phyloP scores from a whole-genome alignment of 2,797 vertebrate genomes.

The Eulemur mongoz region DNA sequence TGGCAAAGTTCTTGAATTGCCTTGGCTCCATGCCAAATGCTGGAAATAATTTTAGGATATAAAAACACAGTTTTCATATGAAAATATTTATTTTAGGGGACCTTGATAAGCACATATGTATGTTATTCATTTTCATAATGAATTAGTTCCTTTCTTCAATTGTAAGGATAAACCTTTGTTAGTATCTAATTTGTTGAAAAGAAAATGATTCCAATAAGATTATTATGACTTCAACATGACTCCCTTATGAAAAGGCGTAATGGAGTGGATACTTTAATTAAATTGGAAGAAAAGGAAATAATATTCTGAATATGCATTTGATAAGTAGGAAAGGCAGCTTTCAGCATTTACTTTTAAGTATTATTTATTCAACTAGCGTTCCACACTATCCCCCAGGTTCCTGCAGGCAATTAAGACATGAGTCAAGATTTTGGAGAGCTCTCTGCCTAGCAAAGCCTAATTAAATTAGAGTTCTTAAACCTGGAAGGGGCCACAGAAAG shows the following conservation, averaged over 20 bases:
- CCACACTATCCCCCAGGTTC: neutral
- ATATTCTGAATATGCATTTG: neutral
- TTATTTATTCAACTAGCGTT: neutral
- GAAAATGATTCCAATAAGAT: slow-evolving; percentile 29
- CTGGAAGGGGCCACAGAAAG: neutral
- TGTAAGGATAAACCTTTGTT: slow-evolving; percentile 28
- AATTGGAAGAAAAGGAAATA: neutral
- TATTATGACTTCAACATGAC: neutral
- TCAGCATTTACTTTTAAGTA: neutral
- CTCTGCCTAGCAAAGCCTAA: neutral
- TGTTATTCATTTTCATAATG: slow-evolving; percentile 55
- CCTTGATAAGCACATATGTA: neutral
- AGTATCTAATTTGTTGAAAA: slow-evolving; percentile 25
- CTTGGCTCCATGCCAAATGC: slow-evolving; percentile 47
- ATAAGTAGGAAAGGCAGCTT: neutral
- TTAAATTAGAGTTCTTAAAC: neutral
- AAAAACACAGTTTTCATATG: slow-evolving; percentile 63
- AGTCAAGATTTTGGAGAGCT: neutral
- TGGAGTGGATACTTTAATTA: neutral
- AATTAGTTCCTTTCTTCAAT: slow-evolving; percentile 49
- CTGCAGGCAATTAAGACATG: neutral
- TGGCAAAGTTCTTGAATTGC: slow-evolving; percentile 65
- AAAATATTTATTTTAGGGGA: slow-evolving; percentile 69
- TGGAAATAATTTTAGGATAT: slow-evolving; percentile 70
- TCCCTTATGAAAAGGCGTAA: neutral